Evolutionary conservation across 2,888 invertebrate species (phyloP).

Genomic region (Embidobia sp.): DNA sequence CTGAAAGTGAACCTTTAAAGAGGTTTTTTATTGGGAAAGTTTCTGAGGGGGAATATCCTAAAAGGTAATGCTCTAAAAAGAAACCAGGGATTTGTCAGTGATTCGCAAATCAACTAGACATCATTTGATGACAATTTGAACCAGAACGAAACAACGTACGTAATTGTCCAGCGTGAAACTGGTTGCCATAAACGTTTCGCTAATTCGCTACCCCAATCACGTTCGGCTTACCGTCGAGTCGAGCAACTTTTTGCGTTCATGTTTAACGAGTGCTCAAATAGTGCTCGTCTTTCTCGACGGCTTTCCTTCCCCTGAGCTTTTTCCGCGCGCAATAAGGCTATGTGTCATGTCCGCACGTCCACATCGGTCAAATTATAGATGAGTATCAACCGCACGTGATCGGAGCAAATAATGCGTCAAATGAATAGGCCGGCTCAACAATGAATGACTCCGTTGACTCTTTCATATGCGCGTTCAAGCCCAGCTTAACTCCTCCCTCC

Average conservation of each 20-base stretch:
- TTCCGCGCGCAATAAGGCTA: conserved; percentile 50
- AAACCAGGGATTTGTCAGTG: too few relatives aligned
- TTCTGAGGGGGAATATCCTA: too few relatives aligned
- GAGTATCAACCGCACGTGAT: conserved; percentile 78
- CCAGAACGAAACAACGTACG: too few relatives aligned
- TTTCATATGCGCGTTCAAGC: conserved; percentile 72
- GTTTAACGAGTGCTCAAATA: conserved; percentile 49
- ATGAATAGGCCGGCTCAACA: conserved; percentile 77
- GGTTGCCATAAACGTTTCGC: background rate
- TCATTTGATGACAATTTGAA: too few relatives aligned
- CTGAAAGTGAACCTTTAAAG: too few relatives aligned
- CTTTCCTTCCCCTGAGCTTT: conserved; percentile 22
- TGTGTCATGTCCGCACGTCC: conserved; percentile 37
- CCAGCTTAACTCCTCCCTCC: conserved; percentile 71
- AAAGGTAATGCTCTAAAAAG: too few relatives aligned
- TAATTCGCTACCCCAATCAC: conserved; percentile 20
- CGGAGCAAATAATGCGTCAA: conserved; percentile 77
- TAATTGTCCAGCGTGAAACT: background rate
- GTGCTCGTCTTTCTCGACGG: conserved; percentile 21
- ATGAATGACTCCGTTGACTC: conserved; percentile 77
- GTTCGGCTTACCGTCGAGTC: background rate
- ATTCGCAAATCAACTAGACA: too few relatives aligned
- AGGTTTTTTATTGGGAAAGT: too few relatives aligned
- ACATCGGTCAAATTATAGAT: conserved; percentile 76
- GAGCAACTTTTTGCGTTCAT: conserved; percentile 26